Base-by-base conservation (phyloP, 1,140 invertebrate species). In the Apis dorsata region DNA sequence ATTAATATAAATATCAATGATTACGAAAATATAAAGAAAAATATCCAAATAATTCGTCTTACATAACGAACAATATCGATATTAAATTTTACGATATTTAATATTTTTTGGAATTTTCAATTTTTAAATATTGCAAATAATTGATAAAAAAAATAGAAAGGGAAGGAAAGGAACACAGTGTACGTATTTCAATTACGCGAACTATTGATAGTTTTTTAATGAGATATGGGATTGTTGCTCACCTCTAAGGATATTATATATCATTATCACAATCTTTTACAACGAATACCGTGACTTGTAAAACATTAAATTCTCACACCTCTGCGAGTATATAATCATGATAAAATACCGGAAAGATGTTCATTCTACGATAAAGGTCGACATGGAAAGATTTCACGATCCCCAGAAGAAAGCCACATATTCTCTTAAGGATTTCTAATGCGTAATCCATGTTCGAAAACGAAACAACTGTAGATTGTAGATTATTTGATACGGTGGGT, bases 321-420 rank as follows among this genome's bases (percentile, higher is more conserved):
- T 65, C 17, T 34, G 34, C 2, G 21, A 34, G 34, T 17, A 11
- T n/a, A 44, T 59, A 79, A 69, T 69, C 65, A 70, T 28, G 65
- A 79, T 79, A 69, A 79, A 77, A 77, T 75, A 49, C 59, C 75
- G 62, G 62, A 66, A 66, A 77, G 62, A 77, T 66, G 49, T 77
- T 65, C 49, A 28, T 77, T 53, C 51, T 24, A 44, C 28, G 75
- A 62, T 71, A 79, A 62, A 71, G 49, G 51, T 34, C 28, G 24
- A 68, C 28, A 78, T 17, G 5, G 63, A 62, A 49, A 59, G 49
- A 51, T 72, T 72, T 79, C 78, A 49, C 57, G 21, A 28, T 72
- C 24, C 24, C 51, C 11, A 44, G 59, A 72, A 53, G 49, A 71
- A 53, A 72, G 15, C 17, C 57, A 34, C 57, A 11, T 62, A 71